Percentiles rank a stretch among this genome's conserved stretches.
These are phyloP conservation scores for Seriola quinqueradiata DNA, from an alignment of 2,113 vertebrate genomes.

Conservation along the genomic window DNA sequence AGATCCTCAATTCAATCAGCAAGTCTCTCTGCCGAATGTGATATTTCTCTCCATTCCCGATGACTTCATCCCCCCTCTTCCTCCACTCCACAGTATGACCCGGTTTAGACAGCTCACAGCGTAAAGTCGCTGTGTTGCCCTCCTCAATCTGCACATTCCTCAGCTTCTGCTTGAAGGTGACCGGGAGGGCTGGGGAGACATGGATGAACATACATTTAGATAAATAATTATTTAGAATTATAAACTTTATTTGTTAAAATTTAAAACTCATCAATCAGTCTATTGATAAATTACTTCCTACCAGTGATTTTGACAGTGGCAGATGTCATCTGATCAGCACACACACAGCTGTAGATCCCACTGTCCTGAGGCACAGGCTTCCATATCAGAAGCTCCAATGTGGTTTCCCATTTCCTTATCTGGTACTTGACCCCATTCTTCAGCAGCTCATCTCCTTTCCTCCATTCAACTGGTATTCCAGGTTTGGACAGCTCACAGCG, in stretches of 20 bases:
- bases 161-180: constrained; percentile 89
- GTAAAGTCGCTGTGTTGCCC: constrained; percentile 85
- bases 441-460: constrained; percentile 83
- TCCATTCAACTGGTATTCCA: constrained; percentile 86
- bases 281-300: constrained; percentile 59
- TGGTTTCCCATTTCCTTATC: constrained; percentile 82
- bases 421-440: constrained; percentile 84
- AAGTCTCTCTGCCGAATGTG: constrained; percentile 83
- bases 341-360: constrained; percentile 82
- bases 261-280: background rate
- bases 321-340: constrained; percentile 77
- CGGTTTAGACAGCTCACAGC: constrained; percentile 88
- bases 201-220: background rate
- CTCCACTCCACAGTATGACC: constrained; percentile 87
- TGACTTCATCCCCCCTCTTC: constrained; percentile 81
- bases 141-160: constrained; percentile 87
- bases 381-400: constrained; percentile 86
- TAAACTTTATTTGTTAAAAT: background rate
- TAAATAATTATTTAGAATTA: background rate
- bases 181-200: constrained; percentile 82
- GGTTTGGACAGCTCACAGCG: constrained; percentile 90
- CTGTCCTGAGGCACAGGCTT: constrained; percentile 83
- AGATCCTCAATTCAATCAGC: constrained; percentile 85
- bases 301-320: constrained; percentile 81
- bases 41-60: constrained; percentile 85